Base-by-base conservation (phyloP, 2,113 vertebrate species). In the Onychostruthus taczanowskii region DNA sequence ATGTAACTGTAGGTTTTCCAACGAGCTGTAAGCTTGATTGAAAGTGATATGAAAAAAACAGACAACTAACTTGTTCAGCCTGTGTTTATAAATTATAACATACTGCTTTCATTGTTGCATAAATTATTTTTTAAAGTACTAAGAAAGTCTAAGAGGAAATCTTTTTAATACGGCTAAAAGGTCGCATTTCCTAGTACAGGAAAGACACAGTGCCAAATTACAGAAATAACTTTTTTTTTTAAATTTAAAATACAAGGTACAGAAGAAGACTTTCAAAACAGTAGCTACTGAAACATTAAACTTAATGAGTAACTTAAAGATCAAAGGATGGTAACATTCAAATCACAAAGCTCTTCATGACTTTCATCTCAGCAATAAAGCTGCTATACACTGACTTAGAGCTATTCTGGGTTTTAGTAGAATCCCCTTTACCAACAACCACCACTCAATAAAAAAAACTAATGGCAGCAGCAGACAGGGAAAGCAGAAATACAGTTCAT, bases 171-270 rank as follows among this genome's bases (percentile, higher is more conserved):
- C 5, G 66, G 93, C 97, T 97, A 97, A 86, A 98, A 98, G 98
- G 97, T 98, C 87, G 17, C 93, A 88, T 87, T 98, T 98, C 98
- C 98, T 97, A 97, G 89, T 89, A 93, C 97, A 98, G 98, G 97
- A 98, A 98, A 98, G 97, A 88, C 96, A 93, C 91, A 95, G 96
- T 87, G 87, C 90, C 90, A 95, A 96, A 86, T 90, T 75, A 86
- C 68, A 94, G 72, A 84, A 94, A 52, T 86, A 35, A 27, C 27
- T 43, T 66, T 52, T 78, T 82, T 43, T 39, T 75, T 78, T 33
- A 0, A 43, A 63, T 75, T 76, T 81, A 68, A 87, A 93, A 87
- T 52, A 64, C 70, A 87, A 44, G 43, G 39, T 72, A 88, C 52
- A 90, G 61, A 28, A 66, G 69, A 94, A 73, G 59, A 90, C 79